A percentile compares a stretch with the other conserved stretches of the same genome.
Evolutionary conservation across 1,140 invertebrate genomes (phyloP).

Genomic region (Agrilus planipennis): DNA sequence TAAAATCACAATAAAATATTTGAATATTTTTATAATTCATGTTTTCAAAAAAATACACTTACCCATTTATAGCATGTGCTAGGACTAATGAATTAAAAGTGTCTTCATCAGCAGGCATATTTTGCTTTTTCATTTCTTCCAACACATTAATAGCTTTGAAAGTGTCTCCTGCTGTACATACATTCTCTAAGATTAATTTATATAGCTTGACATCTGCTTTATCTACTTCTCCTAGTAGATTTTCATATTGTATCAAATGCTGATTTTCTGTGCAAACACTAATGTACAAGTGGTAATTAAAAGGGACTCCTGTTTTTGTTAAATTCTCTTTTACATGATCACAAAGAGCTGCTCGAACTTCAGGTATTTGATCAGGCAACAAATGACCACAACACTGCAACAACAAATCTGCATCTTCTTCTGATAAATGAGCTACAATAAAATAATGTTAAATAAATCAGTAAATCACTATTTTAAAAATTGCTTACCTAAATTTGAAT

Average conservation of each 20-base stretch:
- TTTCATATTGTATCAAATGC: constrained; percentile 23
- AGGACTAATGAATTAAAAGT: constrained; percentile 47
- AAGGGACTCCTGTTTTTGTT: not conserved
- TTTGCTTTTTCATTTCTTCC: constrained; percentile 43
- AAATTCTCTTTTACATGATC: constrained; percentile 2
- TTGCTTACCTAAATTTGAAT: too few species aligned
- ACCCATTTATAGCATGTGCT: constrained; percentile 42
- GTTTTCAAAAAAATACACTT: constrained; percentile 12
- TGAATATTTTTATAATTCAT: not conserved
- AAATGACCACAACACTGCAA: constrained; percentile 7
- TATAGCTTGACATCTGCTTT: constrained; percentile 25
- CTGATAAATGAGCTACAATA: too few species aligned
- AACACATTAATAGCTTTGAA: constrained; percentile 45
- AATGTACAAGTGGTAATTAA: constrained; percentile 5
- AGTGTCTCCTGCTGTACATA: constrained; percentile 45
- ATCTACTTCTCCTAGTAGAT: constrained; percentile 21
- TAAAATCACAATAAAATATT: constrained; percentile 10
- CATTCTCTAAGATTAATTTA: constrained; percentile 36
- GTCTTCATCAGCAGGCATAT: constrained; percentile 41
- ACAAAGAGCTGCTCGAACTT: constrained; percentile 1
- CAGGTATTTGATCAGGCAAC: constrained; percentile 1
- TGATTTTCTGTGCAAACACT: constrained; percentile 26
- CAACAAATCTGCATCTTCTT: too few species aligned
- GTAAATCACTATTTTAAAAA: too few species aligned
- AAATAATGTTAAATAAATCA: too few species aligned